phyloP scores from a whole-genome alignment of 2,113 vertebrate species.

The Cheirogaleus medius region DNA sequence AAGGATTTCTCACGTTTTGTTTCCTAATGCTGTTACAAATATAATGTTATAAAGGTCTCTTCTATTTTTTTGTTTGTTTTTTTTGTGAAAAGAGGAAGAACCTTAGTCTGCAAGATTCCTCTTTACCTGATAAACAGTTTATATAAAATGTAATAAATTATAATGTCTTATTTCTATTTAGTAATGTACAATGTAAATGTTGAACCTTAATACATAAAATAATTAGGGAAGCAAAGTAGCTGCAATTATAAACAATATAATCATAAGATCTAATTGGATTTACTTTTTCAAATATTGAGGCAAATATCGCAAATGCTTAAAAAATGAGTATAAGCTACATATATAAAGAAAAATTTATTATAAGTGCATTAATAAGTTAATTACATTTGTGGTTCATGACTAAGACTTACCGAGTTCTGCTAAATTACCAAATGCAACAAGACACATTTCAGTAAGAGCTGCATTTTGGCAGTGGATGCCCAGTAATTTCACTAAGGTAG shows the following conservation, averaged over 20 bases:
- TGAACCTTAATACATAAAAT: not conserved
- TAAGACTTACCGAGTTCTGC: conserved; percentile 95
- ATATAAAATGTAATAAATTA: not conserved
- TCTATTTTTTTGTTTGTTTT: not conserved
- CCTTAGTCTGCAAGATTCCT: not conserved
- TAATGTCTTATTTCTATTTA: not conserved
- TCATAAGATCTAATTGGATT: not conserved
- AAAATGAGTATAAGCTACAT: not conserved
- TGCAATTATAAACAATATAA: not conserved
- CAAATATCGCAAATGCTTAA: not conserved
- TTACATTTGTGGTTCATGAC: not conserved
- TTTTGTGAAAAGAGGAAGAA: not conserved
- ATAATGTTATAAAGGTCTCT: not conserved
- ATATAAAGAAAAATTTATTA: not conserved
- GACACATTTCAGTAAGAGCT: conserved; percentile 98
- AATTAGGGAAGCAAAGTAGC: conserved; percentile 25
- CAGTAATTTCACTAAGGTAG: conserved; percentile 96
- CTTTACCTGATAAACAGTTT: not conserved
- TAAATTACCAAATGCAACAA: conserved; percentile 98
- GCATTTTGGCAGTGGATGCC: conserved; percentile 95
- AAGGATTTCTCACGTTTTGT: not conserved
- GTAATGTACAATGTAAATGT: not conserved
- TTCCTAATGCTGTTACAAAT: not conserved
- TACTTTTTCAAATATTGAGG: not conserved
- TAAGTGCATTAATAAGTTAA: not conserved